Percentiles rank a stretch among this genome's conserved stretches.
These are phyloP conservation scores for Toxonevra muliebris DNA, from an alignment of 2,888 invertebrate species.

Conservation along the genomic window DNA sequence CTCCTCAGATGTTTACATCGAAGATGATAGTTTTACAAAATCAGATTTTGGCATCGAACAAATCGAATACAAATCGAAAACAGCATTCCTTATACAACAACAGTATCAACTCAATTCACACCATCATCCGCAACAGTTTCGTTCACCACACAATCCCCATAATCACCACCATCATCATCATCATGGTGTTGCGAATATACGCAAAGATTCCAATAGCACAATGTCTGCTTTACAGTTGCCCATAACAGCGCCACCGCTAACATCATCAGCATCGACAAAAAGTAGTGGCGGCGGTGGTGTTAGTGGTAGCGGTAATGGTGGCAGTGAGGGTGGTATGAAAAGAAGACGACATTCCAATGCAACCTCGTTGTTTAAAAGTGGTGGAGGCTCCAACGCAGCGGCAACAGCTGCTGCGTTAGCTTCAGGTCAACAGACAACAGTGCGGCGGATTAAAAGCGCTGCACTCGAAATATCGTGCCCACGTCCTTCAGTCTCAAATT, in stretches of 20 bases:
- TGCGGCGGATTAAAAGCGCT: conserved; percentile 76
- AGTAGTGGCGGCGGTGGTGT: conserved; percentile 28
- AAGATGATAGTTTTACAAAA: conserved; percentile 63
- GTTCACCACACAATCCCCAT: conserved; percentile 46
- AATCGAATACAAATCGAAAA: conserved; percentile 43
- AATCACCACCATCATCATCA: conserved; percentile 48
- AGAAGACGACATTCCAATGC: conserved; percentile 65
- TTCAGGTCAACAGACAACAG: conserved; percentile 53
- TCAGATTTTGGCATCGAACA: conserved; percentile 64
- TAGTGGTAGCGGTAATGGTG: conserved; percentile 34
- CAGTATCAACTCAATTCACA: conserved; percentile 35
- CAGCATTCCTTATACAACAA: conserved; percentile 40
- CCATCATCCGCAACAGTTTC: conserved; percentile 38
- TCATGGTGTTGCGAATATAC: conserved; percentile 65
- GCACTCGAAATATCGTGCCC: conserved; percentile 77
- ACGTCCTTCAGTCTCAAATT: conserved; percentile 74
- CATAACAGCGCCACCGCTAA: conserved; percentile 47
- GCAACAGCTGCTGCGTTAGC: conserved; percentile 29
- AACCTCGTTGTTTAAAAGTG: conserved; percentile 54
- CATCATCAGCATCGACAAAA: conserved; percentile 35
- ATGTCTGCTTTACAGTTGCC: conserved; percentile 73
- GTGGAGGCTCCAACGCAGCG: conserved; percentile 31
- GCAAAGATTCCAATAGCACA: conserved; percentile 71
- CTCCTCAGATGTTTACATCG: conserved; percentile 63
- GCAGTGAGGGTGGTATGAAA: conserved; percentile 50